These are phyloP conservation scores for Neolamprologus devosi DNA, from an alignment of 2,113 vertebrate species.

Conservation along the genomic window DNA sequence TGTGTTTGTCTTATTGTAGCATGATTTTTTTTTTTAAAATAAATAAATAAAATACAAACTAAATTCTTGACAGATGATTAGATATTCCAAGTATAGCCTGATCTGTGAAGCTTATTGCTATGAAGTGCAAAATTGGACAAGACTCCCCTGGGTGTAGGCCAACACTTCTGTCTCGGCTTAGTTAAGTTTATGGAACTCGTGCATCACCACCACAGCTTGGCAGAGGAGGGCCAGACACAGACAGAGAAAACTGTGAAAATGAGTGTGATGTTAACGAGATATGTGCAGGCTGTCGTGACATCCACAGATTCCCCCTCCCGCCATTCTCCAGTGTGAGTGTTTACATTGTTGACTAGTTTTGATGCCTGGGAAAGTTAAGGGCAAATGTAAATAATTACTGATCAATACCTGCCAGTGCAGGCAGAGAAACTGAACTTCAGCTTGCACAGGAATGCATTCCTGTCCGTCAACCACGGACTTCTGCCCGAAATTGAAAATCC, in stretches of 20 bases:
- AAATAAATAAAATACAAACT: not conserved
- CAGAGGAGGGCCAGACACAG: constrained; percentile 5
- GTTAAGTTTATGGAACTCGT: constrained; percentile 37
- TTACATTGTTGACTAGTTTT: constrained; percentile 19
- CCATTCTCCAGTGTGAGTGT: not conserved
- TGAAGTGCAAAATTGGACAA: constrained; percentile 36
- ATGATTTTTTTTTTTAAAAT: accelerated
- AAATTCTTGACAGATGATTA: constrained; percentile 12
- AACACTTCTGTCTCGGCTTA: constrained; percentile 33
- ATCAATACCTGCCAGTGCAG: constrained; percentile 24
- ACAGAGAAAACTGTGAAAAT: constrained; percentile 31
- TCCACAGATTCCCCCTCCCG: not conserved
- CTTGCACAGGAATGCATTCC: not conserved
- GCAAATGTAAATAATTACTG: constrained; percentile 27
- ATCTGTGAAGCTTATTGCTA: constrained; percentile 24
- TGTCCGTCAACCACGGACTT: constrained; percentile 16
- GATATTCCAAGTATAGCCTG: constrained; percentile 7
- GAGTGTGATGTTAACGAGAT: constrained; percentile 24
- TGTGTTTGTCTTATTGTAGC: not conserved
- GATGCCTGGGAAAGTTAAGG: constrained; percentile 38
- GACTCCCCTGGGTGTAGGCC: constrained; percentile 15
- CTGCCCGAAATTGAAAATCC: constrained; percentile 45
- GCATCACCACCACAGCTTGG: constrained; percentile 23
- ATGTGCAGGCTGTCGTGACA: not conserved
- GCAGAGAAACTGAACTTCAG: not conserved